Conservation (phyloP, 2,797 vertebrate species). For the Babyrousa celebensis region DNA sequence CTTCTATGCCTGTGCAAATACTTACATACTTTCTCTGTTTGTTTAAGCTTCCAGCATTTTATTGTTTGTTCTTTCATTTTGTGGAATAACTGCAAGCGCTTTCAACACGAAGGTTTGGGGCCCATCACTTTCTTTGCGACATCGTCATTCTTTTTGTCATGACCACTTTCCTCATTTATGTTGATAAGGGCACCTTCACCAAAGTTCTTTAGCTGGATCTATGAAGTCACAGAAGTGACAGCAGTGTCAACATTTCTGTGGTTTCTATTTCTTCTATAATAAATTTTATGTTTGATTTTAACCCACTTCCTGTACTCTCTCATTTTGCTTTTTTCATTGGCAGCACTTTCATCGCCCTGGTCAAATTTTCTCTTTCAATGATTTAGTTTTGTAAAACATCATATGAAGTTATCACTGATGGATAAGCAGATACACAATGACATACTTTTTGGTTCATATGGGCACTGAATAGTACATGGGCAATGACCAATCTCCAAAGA, state of each 20-base stretch:
- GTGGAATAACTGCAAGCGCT: background rate
- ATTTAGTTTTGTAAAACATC: background rate
- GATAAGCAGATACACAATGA: background rate
- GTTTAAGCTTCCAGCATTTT: background rate
- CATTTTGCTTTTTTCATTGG: background rate
- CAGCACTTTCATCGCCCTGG: background rate
- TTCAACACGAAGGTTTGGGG: background rate
- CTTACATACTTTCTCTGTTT: background rate
- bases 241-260: fast-evolving
- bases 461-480: background rate
- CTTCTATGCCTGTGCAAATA: background rate
- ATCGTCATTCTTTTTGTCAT: background rate
- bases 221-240: background rate
- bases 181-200: background rate
- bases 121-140: background rate
- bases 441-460: fast-evolving
- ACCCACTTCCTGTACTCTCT: background rate
- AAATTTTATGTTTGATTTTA: background rate
- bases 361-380: background rate
- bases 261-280: background rate
- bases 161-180: background rate
- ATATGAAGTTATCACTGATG: background rate
- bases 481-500: too few relatives aligned
- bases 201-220: background rate
- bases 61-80: background rate